Evolutionary conservation across 2,888 invertebrate genomes (phyloP), one percentile per base, ranked within the genome.

Genomic region (Brachyptera risi): DNA sequence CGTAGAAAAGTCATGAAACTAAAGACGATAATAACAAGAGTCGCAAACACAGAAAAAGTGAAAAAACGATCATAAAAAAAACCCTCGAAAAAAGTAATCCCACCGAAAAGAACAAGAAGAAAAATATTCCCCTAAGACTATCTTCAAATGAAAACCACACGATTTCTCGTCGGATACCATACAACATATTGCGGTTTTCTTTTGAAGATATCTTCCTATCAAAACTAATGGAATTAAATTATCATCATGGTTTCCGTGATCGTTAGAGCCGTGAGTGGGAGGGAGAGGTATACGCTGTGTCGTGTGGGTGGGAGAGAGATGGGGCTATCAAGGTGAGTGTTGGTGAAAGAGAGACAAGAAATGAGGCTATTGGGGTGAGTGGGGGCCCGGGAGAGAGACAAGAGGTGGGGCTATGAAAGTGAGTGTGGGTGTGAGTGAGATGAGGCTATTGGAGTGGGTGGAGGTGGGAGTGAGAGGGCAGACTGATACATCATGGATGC

Each of bases 221-320:
- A 58, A 61, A 61, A 50, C 57, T 61, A 61, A 61, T 61, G 61
- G 61, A 61, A 61, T 61, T 50, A 51, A 58, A 61, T 61, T 61
- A 61, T 58, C 61, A 61, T 61, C 42, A 61, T 24, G 47, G 37
- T 27, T 35, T 21, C 27, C 24, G 38, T n/a, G 57, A 42, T 49
- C 40, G 56, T 35, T 50, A 42, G 57, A 35, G 26, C n/a, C n/a
- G n/a, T n/a, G n/a, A n/a, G 47, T 11, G 51, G 38, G 50, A 24
- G 19, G 56, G 38, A 35, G 17, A 19, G 17, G 44, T 11, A n/a
- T 44, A 15, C 21, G 44, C 1, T 24, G 47, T 40, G 24, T 21
- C 38, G 13, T 4, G 35, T 21, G 54, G 4, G 37, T 2, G 54
- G 21, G n/a, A n/a, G n/a, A n/a, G n/a, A n/a, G n/a, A n/a, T n/a